Percentiles rank a stretch among this genome's conserved stretches.
These are phyloP conservation scores for Alcis repandata DNA, from an alignment of 2,888 invertebrate genomes.

Conservation along the genomic window DNA sequence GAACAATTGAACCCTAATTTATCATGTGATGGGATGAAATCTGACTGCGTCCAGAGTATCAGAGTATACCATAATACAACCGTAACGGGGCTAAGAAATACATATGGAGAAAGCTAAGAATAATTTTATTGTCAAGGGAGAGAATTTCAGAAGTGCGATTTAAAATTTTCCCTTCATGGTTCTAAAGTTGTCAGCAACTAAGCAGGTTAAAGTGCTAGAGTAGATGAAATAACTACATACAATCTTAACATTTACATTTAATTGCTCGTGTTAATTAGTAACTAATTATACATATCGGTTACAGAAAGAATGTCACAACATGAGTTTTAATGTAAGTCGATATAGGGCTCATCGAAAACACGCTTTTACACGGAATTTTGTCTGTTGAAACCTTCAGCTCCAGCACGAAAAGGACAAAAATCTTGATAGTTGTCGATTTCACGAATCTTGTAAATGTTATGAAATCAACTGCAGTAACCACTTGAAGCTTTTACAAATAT, in stretches of 20 bases:
- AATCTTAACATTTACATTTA: constrained; percentile 43
- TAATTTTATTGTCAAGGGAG: background rate
- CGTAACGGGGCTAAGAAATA: no score
- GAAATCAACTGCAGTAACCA: background rate
- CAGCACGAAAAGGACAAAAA: background rate
- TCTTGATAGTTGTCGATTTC: background rate
- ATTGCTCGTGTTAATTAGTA: constrained; percentile 42
- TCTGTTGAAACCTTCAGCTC: background rate
- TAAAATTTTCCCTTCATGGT: background rate
- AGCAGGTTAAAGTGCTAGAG: background rate
- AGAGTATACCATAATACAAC: no score
- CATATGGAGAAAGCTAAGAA: background rate
- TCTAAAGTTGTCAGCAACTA: background rate
- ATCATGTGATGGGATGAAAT: no score
- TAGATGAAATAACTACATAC: constrained; percentile 38
- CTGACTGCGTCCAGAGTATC: no score
- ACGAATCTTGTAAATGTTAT: background rate
- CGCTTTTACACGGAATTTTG: constrained; percentile 1
- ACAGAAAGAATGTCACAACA: constrained; percentile 53
- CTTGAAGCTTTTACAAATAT: background rate
- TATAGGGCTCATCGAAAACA: constrained; percentile 54
- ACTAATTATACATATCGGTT: constrained; percentile 49
- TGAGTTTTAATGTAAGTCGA: constrained; percentile 51
- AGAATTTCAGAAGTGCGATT: background rate
- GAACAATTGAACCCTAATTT: no score